Evolutionary conservation across 2,888 invertebrate genomes (phyloP).

Genomic region (Andrena minutula): DNA sequence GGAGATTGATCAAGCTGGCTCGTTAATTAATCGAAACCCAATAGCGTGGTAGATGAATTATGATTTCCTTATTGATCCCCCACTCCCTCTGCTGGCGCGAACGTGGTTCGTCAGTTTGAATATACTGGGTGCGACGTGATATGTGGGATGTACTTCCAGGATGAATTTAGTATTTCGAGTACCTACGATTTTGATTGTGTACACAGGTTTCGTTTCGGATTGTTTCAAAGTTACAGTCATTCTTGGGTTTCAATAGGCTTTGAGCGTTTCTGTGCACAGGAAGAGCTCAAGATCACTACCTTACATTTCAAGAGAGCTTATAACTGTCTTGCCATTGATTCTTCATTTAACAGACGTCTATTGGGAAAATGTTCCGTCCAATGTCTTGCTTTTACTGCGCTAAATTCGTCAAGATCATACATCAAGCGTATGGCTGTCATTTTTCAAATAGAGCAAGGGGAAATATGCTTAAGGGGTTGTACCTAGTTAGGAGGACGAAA

Average conservation of each 20-base stretch:
- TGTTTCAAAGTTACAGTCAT: no score
- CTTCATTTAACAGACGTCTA: background rate
- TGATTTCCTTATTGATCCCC: constrained; percentile 44
- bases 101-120: background rate
- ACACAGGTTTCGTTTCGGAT: no score
- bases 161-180: background rate
- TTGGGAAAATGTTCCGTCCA: background rate
- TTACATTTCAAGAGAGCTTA: background rate
- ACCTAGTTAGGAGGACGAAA: no score
- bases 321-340: background rate
- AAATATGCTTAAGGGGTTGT: no score
- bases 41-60: constrained; percentile 53
- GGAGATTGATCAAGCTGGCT: constrained; percentile 7
- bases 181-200: background rate
- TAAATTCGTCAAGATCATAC: no score
- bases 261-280: background rate
- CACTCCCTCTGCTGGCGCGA: background rate
- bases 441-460: no score
- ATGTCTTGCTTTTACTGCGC: no score
- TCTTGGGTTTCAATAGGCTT: background rate
- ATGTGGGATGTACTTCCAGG: background rate
- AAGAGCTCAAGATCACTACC: background rate
- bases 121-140: background rate
- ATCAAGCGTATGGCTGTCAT: no score
- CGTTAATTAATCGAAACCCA: constrained; percentile 54